These are phyloP conservation scores for Oxystoma pomonae DNA, from an alignment of 2,888 invertebrate genomes.

Conservation along the genomic window DNA sequence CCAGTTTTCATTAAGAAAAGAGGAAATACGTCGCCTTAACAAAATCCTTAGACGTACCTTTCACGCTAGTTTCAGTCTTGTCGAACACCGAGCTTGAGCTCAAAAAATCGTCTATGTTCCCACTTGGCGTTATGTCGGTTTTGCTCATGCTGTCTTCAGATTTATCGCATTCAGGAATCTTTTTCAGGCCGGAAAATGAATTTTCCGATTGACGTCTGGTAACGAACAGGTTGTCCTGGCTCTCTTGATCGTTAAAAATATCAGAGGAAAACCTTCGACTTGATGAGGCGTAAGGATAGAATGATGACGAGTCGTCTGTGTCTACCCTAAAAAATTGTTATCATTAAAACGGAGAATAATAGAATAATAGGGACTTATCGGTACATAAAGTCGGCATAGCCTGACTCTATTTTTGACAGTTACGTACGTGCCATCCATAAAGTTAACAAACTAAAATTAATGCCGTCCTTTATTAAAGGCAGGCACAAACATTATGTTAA, in stretches of 20 bases:
- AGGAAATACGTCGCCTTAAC: no score
- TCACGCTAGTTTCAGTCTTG: slow-evolving; percentile 4
- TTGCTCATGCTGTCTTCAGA: slow-evolving; percentile 9
- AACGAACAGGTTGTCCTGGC: slow-evolving; percentile 34
- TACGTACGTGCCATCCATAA: no score
- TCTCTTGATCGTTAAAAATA: slow-evolving; percentile 35
- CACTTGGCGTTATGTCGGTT: slow-evolving; percentile 33
- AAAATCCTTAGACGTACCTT: slow-evolving; percentile 14
- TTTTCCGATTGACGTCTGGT: slow-evolving; percentile 28
- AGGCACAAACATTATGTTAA: no score
- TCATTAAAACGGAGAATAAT: no score
- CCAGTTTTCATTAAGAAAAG: no score
- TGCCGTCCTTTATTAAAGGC: no score
- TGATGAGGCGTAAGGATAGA: slow-evolving; percentile 34
- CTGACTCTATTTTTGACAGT: no score
- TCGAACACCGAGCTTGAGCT: slow-evolving; percentile 15
- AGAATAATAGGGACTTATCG: no score
- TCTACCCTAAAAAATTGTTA: slow-evolving; percentile 16
- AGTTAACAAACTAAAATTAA: no score
- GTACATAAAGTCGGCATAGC: no score
- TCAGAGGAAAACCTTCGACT: slow-evolving; percentile 36
- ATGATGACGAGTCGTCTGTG: slow-evolving; percentile 32
- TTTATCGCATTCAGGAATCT: slow-evolving; percentile 28
- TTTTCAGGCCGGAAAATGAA: slow-evolving; percentile 13
- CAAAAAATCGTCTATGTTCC: slow-evolving; percentile 23